Percentiles rank a stretch among this genome's conserved stretches.
Conservation (phyloP, 1,140 invertebrate genomes). For the Diuraphis noxia region DNA sequence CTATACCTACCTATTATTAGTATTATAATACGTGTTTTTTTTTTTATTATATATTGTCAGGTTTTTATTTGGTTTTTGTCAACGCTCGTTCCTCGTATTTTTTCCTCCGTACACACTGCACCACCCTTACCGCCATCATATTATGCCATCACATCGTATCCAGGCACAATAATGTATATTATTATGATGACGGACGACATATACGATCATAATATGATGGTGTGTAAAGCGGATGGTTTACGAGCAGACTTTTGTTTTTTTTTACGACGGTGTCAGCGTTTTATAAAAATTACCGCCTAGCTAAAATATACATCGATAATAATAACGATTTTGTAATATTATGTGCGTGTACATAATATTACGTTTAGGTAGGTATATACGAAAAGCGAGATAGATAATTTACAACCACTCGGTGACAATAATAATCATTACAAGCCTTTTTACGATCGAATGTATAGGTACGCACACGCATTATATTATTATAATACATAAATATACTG, state of each 20-base stretch:
- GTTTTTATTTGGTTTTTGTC: not conserved
- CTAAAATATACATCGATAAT: constrained; percentile 33
- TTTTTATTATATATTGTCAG: not conserved
- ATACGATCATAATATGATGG: not conserved
- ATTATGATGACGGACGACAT: not conserved
- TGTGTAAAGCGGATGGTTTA: constrained; percentile 16
- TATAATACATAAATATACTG: too few species aligned
- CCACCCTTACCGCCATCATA: not conserved
- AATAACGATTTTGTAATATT: constrained; percentile 13
- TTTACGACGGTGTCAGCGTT: constrained; percentile 3
- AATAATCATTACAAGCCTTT: constrained; percentile 42
- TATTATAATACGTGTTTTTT: not conserved
- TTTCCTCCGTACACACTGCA: not conserved
- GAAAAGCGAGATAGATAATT: not conserved
- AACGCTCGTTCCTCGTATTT: not conserved
- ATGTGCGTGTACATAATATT: not conserved
- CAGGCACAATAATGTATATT: not conserved
- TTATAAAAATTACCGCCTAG: constrained; percentile 4
- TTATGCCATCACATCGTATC: not conserved
- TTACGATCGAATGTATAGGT: constrained; percentile 2
- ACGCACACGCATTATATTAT: constrained; percentile 5
- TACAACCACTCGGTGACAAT: constrained; percentile 6
- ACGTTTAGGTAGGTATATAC: not conserved
- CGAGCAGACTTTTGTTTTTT: not conserved
- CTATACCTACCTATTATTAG: not conserved